Evolutionary conservation across 2,797 vertebrate species (phyloP), one percentile per base, ranked within the genome.

Genomic region (Leuciscus waleckii): DNA sequence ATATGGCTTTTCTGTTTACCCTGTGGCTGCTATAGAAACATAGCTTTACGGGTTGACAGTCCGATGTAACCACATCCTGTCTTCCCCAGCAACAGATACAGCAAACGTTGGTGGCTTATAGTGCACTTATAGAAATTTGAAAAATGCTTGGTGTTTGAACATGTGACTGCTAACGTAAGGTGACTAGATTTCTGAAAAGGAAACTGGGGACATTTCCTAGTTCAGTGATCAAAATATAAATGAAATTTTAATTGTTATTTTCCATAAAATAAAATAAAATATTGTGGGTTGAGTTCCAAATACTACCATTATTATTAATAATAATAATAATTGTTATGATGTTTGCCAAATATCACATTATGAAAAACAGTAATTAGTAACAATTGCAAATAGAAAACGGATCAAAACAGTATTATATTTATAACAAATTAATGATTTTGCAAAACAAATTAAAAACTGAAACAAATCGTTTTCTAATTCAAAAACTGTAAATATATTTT

Each of bases 41-140:
- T 39, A 7, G 41, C 39, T 54, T 80, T 61, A 69, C 7, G 51
- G 5, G 39, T 78, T 84, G 83, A 79, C 75, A 58, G 2, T 70
- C 51, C 65, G 77, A 73, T 39, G 80, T 80, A 80, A 80, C 76
- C 84, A 80, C 84, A 85, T 85, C 78, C 84, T 74, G 56, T 73
- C 69, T 74, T 80, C 16, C 23, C 74, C 11, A 80, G 58, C 54
- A 73, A 71, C 41, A 61, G 10, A 70, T 73, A 73, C 41, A 49
- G 23, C 16, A 61, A 74, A 80, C 13, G 29, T 61, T 67, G 56
- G 54, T 51, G 77, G 69, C 32, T 70, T 77, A 70, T 10, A 56
- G 14, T 63, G 32, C 6, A 49, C 7, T 46, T 79, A 41, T 7
- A 46, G 1, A 51, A 71, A 61, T 79, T 61, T 74, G 43, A 85